phyloP scores from a whole-genome alignment of 1,140 invertebrate species.

The Matsumurasca onukii region DNA sequence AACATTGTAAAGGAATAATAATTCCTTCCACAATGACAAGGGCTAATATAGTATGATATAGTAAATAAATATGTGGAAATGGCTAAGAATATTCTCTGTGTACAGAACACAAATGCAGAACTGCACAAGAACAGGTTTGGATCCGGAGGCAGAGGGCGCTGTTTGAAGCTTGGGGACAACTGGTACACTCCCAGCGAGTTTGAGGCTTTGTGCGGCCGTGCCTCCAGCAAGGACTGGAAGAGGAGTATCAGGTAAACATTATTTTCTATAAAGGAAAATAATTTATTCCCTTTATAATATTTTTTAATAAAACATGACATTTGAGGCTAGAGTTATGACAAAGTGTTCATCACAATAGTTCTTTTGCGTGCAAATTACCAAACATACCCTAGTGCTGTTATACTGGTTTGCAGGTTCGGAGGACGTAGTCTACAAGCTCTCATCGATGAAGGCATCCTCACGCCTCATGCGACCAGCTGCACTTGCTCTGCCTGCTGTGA shows the following conservation, averaged over 20 bases:
- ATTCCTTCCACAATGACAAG: too few relatives aligned
- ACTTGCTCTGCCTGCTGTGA: constrained; percentile 94
- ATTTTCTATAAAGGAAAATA: background rate
- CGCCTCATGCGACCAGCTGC: constrained; percentile 92
- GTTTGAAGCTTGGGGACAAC: constrained; percentile 78
- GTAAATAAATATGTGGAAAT: too few relatives aligned
- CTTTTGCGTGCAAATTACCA: background rate
- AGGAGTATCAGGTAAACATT: constrained; percentile 72
- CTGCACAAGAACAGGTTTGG: constrained; percentile 84
- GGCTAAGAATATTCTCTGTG: too few relatives aligned
- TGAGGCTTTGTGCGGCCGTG: constrained; percentile 84
- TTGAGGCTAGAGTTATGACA: background rate
- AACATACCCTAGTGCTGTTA: too few relatives aligned
- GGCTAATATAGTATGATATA: too few relatives aligned
- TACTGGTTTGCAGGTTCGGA: constrained; percentile 65
- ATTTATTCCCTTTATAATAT: background rate
- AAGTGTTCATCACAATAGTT: background rate
- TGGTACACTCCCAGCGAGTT: constrained; percentile 96
- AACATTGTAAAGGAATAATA: too few relatives aligned
- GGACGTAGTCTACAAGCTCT: constrained; percentile 87
- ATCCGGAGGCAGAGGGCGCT: constrained; percentile 85
- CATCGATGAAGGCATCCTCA: constrained; percentile 87
- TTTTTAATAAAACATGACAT: background rate
- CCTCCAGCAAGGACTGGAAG: constrained; percentile 95
- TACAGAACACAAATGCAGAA: constrained; percentile 85